Evolutionary conservation across 2,113 vertebrate genomes (phyloP), one percentile per base, ranked within the genome.

Genomic region (Stercorarius parasiticus): DNA sequence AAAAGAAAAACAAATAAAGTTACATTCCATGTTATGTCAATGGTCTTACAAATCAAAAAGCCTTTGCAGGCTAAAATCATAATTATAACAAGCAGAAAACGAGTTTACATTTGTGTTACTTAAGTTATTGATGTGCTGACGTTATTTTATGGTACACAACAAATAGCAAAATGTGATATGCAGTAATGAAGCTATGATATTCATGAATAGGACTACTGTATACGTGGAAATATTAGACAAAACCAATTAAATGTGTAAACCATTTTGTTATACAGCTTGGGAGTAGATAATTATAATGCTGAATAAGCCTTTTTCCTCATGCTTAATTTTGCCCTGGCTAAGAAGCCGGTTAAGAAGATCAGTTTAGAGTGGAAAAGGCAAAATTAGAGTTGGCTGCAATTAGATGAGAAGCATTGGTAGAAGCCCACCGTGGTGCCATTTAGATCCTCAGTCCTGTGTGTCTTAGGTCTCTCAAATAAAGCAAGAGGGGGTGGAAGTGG

Each of bases 11-110:
- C 94, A 94, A 98, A 98, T 98, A 98, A 98, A 98, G 95, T 97
- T 97, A 96, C 97, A 97, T 98, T 97, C 98, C 97, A 95, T 98
- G 97, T 98, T 96, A 97, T 94, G 96, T 97, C 97, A 98, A 98
- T 96, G 97, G 97, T 97, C 92, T 97, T 96, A 96, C 64, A 86
- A 93, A 97, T 97, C 93, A 73, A 83, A 95, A 96, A 76, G 88
- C 88, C 97, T 97, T 53, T 76, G 72, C 64, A 87, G 93, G 95
- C 87, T 86, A 67, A 91, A 88, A 92, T 94, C 85, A 16, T 95
- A 96, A 95, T 95, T 91, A 82, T 86, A 97, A 94, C 36, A 90
- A 93, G 71, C 73, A 90, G 93, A 87, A 95, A 95, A 73, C 64
- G 86, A 94, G 94, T 97, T 96, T 95, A 94, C 91, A 91, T 97